phyloP scores from a whole-genome alignment of 2,888 invertebrate genomes.

The Pachydiplax longipennis region DNA sequence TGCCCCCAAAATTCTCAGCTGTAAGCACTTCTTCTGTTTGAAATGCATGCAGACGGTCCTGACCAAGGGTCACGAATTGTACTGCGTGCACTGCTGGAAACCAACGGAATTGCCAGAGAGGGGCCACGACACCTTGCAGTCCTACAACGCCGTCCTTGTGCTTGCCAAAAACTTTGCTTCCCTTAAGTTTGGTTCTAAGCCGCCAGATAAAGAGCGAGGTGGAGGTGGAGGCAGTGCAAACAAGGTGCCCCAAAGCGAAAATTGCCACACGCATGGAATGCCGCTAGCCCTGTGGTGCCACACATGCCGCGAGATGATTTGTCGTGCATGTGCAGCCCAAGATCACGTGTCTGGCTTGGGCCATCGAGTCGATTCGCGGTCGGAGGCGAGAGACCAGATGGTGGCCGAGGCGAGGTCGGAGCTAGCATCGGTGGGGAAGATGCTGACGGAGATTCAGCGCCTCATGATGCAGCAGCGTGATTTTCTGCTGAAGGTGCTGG shows the following conservation, averaged over 20 bases:
- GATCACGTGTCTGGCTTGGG: conserved; percentile 65
- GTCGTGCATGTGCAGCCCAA: conserved; percentile 72
- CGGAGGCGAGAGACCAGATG: conserved; percentile 72
- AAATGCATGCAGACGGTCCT: conserved; percentile 74
- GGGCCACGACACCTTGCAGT: conserved; percentile 72
- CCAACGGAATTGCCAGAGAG: conserved; percentile 73
- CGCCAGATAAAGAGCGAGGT: conserved; percentile 54
- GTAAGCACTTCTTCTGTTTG: conserved; percentile 80
- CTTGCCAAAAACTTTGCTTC: conserved; percentile 71
- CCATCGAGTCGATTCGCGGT: conserved; percentile 73
- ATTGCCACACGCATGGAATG: conserved; percentile 76
- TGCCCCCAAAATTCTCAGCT: conserved; percentile 75
- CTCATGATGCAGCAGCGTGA: conserved; percentile 74
- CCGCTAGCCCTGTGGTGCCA: conserved; percentile 76
- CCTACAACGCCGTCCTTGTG: conserved; percentile 72
- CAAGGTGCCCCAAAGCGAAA: conserved; percentile 60
- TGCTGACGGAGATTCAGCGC: conserved; percentile 74
- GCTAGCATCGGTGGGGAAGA: conserved; percentile 72
- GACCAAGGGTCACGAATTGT: conserved; percentile 68
- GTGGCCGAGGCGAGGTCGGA: conserved; percentile 69
- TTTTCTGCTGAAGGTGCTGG: conserved; percentile 74
- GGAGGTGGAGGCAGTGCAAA: conserved; percentile 48
- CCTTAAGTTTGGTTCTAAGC: conserved; percentile 64
- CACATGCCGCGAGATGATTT: conserved; percentile 70
- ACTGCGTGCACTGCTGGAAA: conserved; percentile 79